A percentile compares a stretch with the other conserved stretches of the same genome.
Evolutionary conservation across 2,888 invertebrate species (phyloP).

Genomic region (Pediacus dermestoides): DNA sequence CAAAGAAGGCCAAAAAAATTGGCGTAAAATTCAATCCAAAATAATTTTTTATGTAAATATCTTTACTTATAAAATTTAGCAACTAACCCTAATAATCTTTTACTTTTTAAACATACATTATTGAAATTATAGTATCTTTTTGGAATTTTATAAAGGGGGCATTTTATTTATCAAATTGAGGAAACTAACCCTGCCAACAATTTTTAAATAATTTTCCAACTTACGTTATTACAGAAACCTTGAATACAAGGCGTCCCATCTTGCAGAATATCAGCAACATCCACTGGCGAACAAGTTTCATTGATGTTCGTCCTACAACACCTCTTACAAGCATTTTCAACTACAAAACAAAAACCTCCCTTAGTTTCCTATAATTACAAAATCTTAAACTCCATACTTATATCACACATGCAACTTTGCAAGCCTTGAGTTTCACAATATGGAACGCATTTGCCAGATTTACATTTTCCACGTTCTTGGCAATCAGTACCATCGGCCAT

Average conservation of each 20-base stretch:
- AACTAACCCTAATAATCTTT: too few relatives aligned
- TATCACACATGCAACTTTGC: constrained; percentile 96
- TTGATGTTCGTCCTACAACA: constrained; percentile 91
- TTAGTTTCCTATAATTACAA: constrained; percentile 1
- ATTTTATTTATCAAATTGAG: too few relatives aligned
- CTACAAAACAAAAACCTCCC: constrained; percentile 51
- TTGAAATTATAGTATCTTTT: too few relatives aligned
- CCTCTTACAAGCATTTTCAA: constrained; percentile 87
- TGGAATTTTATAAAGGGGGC: too few relatives aligned
- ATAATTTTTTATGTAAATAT: too few relatives aligned
- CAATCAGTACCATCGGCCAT: constrained; percentile 85
- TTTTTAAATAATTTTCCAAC: constrained; percentile 15
- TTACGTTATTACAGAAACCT: constrained; percentile 91
- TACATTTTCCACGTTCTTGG: constrained; percentile 87
- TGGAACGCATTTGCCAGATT: constrained; percentile 86
- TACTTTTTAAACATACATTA: too few relatives aligned
- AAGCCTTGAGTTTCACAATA: constrained; percentile 92
- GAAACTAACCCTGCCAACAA: neutral
- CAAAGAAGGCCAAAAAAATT: too few relatives aligned
- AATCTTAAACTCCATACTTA: constrained; percentile 57
- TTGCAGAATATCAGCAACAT: constrained; percentile 81
- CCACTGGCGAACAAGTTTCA: constrained; percentile 87
- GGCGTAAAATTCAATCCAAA: too few relatives aligned
- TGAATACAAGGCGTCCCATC: constrained; percentile 96
- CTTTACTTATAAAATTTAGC: too few relatives aligned